Conservation (phyloP, 2,888 invertebrate genomes). For the Andrena praecox region DNA sequence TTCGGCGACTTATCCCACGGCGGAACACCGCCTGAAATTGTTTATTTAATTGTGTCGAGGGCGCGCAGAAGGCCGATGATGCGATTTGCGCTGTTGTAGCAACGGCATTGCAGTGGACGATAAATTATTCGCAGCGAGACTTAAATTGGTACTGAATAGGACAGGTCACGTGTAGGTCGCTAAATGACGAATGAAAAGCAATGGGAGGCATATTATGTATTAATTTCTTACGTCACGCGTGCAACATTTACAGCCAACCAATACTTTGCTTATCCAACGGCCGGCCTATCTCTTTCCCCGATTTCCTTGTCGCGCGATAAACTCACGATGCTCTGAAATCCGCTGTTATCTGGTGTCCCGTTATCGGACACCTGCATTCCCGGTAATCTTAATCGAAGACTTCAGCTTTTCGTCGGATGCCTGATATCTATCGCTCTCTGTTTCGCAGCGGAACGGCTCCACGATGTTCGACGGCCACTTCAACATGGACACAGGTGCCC, state of each 20-base stretch:
- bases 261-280: neutral
- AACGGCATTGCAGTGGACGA: conserved; percentile 51
- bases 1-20: neutral
- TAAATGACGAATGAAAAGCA: conserved; percentile 77
- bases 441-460: conserved; percentile 90
- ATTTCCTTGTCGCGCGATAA: neutral
- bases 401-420: too few relatives aligned
- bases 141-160: conserved; percentile 79
- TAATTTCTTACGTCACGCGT: conserved; percentile 69
- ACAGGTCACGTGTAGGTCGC: conserved; percentile 73
- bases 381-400: neutral
- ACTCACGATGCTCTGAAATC: neutral
- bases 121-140: conserved; percentile 64
- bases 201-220: conserved; percentile 75
- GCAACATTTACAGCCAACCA: conserved; percentile 40
- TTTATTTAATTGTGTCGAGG: conserved; percentile 61
- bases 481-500: conserved; percentile 91
- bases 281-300: neutral
- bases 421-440: too few relatives aligned
- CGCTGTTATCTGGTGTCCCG: too few relatives aligned
- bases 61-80: conserved; percentile 48
- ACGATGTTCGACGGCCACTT: conserved; percentile 90
- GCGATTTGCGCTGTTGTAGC: conserved; percentile 50
- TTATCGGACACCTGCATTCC: neutral
- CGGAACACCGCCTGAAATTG: conserved; percentile 25